phyloP scores from a whole-genome alignment of 1,140 invertebrate genomes.

The Capitella teleta region DNA sequence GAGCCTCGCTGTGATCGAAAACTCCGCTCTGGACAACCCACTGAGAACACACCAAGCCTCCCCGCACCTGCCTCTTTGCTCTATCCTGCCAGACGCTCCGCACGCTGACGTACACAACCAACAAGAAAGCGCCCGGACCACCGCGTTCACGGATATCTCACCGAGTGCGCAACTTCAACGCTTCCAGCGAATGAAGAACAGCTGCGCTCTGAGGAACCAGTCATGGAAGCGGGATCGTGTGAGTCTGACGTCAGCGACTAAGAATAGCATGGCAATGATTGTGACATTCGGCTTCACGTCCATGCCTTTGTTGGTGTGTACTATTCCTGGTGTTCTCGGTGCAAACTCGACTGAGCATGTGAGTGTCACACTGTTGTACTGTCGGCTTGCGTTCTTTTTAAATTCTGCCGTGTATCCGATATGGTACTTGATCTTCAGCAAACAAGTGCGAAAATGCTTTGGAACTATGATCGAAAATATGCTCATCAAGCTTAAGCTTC shows the following conservation, averaged over 20 bases:
- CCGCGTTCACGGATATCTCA: constrained; percentile 23
- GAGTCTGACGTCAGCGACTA: constrained; percentile 20
- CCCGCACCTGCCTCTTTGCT: constrained; percentile 13
- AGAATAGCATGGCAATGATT: constrained; percentile 26
- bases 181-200: constrained; percentile 19
- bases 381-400: constrained; percentile 20
- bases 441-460: constrained; percentile 23
- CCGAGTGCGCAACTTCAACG: constrained; percentile 19
- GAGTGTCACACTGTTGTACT: constrained; percentile 12
- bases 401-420: constrained; percentile 24
- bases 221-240: constrained; percentile 15
- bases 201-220: constrained; percentile 20
- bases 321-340: constrained; percentile 16
- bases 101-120: too few relatives aligned
- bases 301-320: constrained; percentile 19
- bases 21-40: constrained; percentile 20
- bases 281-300: constrained; percentile 19
- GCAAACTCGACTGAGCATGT: constrained; percentile 10
- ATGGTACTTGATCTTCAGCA: constrained; percentile 29
- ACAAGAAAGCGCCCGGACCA: not conserved
- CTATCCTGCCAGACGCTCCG: constrained; percentile 8
- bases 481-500: constrained; percentile 11
- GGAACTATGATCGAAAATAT: constrained; percentile 17
- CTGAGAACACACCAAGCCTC: constrained; percentile 12
- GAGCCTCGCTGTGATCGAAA: constrained; percentile 17